phyloP scores from a whole-genome alignment of 2,888 invertebrate species.

The Lycia hirtaria region DNA sequence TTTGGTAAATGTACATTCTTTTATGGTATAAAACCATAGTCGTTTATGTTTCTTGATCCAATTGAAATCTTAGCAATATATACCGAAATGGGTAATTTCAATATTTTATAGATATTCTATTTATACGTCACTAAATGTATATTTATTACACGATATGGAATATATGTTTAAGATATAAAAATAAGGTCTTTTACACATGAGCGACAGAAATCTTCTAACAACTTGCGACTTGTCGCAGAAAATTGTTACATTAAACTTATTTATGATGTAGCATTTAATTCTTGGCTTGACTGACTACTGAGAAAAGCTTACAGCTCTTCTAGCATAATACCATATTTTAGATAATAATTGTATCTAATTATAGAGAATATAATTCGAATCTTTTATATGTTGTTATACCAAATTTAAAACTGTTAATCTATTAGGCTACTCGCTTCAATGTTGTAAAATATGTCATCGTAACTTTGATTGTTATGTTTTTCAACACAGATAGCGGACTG shows the following conservation, averaged over 20 bases:
- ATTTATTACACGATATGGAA: constrained; percentile 31
- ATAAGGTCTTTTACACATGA: constrained; percentile 10
- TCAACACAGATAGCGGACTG: no score
- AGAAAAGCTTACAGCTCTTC: constrained; percentile 52
- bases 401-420: constrained; percentile 59
- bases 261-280: constrained; percentile 48
- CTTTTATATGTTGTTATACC: constrained; percentile 71
- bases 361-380: constrained; percentile 71
- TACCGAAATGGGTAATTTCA: constrained; percentile 35
- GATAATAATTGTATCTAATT: constrained; percentile 46
- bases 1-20: constrained; percentile 26
- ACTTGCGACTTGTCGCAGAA: not conserved
- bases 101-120: constrained; percentile 33
- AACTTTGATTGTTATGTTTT: no score
- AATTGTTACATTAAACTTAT: not conserved
- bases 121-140: constrained; percentile 35
- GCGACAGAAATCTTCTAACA: not conserved
- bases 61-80: constrained; percentile 35
- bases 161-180: constrained; percentile 13
- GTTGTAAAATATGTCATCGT: constrained; percentile 60
- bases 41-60: constrained; percentile 28
- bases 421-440: constrained; percentile 61
- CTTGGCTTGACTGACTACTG: constrained; percentile 61
- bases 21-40: constrained; percentile 35
- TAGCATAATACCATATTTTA: constrained; percentile 50